Percentiles rank a stretch among this genome's conserved stretches.
Evolutionary conservation across 2,888 invertebrate genomes (phyloP).

Genomic region (Eremobia ochroleuca): DNA sequence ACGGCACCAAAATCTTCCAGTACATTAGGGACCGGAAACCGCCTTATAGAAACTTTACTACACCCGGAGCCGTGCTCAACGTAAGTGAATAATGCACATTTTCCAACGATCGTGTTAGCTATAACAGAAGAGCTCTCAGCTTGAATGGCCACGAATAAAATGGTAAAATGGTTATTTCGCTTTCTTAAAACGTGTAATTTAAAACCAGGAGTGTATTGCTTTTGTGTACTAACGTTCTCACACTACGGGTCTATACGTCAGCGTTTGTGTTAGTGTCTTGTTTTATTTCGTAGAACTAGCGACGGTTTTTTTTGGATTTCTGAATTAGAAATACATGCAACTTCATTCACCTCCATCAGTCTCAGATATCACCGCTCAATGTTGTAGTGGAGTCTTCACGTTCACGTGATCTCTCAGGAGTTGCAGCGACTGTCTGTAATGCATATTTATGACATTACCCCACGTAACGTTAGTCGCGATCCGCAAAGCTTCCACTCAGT

Average conservation of each 20-base stretch:
- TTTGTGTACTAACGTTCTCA: slow-evolving; percentile 36
- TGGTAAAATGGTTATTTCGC: slow-evolving; percentile 51
- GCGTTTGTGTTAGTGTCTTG: neutral
- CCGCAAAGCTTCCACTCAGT: slow-evolving; percentile 54
- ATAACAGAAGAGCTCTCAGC: slow-evolving; percentile 44
- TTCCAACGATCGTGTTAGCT: slow-evolving; percentile 37
- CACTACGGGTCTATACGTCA: slow-evolving; percentile 7
- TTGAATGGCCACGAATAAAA: slow-evolving; percentile 49
- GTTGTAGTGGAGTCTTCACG: slow-evolving; percentile 23
- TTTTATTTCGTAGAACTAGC: slow-evolving; percentile 14
- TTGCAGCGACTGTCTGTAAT: slow-evolving; percentile 44
- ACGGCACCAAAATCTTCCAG: slow-evolving; percentile 94
- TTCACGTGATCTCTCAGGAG: slow-evolving; percentile 19
- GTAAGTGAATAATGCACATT: slow-evolving; percentile 90
- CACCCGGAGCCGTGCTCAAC: slow-evolving; percentile 94
- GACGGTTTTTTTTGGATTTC: neutral
- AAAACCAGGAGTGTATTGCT: slow-evolving; percentile 46
- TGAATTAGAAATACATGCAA: neutral
- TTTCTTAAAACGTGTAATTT: slow-evolving; percentile 49
- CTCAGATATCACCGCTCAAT: slow-evolving; percentile 44
- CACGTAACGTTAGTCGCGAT: slow-evolving; percentile 45
- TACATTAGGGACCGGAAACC: slow-evolving; percentile 95
- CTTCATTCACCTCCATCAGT: neutral
- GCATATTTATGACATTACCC: slow-evolving; percentile 65
- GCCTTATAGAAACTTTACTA: slow-evolving; percentile 93